A percentile compares a stretch with the other conserved stretches of the same genome.
These are phyloP conservation scores for Motacilla alba DNA, from an alignment of 2,113 vertebrate species.

Conservation along the genomic window DNA sequence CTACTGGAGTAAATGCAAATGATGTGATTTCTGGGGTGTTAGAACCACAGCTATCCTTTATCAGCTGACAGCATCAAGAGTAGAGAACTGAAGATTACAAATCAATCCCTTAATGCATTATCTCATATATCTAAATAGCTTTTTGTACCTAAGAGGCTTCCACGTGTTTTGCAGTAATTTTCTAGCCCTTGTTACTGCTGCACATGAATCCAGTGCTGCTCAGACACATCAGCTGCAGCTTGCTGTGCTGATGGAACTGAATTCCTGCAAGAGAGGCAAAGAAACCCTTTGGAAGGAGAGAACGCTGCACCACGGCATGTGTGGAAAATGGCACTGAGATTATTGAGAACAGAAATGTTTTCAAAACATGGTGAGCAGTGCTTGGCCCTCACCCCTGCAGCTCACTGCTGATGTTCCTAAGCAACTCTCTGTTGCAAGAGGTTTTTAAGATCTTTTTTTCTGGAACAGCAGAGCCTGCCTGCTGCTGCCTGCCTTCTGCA, in stretches of 20 bases:
- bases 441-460: not conserved
- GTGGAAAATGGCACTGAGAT: not conserved
- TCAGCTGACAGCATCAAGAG: not conserved
- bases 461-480: not conserved
- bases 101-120: not conserved
- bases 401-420: not conserved
- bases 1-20: not conserved
- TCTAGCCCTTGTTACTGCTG: conserved; percentile 68
- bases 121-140: not conserved
- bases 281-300: conserved; percentile 21
- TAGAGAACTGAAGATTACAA: not conserved
- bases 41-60: not conserved
- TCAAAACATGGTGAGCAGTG: not conserved
- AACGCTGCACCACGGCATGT: conserved; percentile 65
- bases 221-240: conserved; percentile 67
- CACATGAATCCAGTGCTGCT: conserved; percentile 31
- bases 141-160: not conserved
- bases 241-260: conserved; percentile 24
- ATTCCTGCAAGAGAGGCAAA: conserved; percentile 27
- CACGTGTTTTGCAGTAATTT: not conserved
- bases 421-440: not conserved
- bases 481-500: not conserved
- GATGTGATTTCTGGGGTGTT: not conserved
- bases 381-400: not conserved
- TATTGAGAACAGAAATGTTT: not conserved